Evolutionary conservation across 2,797 vertebrate species (phyloP).

Genomic region (Malurus leucopterus): DNA sequence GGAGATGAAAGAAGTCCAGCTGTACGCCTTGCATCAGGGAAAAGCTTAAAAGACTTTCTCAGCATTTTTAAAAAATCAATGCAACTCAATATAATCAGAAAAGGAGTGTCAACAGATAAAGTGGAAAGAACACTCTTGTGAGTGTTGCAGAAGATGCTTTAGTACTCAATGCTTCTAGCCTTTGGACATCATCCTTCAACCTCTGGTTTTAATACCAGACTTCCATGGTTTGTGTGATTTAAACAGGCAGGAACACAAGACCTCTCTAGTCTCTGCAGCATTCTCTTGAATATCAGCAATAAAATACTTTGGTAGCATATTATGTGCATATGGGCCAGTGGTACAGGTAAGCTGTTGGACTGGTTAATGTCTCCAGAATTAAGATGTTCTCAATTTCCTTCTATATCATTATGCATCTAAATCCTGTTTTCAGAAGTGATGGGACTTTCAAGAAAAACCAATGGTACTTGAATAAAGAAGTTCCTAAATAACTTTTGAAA

Average conservation of each 20-base stretch:
- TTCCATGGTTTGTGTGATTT: not conserved
- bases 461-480: not conserved
- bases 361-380: not conserved
- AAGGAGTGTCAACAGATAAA: not conserved
- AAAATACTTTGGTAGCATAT: not conserved
- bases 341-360: not conserved
- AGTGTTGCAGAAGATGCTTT: not conserved
- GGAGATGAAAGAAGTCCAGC: not conserved
- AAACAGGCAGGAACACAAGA: not conserved
- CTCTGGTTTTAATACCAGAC: not conserved
- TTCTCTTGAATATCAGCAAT: not conserved
- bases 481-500: not conserved
- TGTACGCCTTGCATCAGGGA: fast-evolving
- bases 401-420: not conserved
- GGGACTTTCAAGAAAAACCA: not conserved
- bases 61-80: not conserved
- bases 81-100: not conserved
- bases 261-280: not conserved
- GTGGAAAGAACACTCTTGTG: not conserved
- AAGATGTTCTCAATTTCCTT: not conserved
- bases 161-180: not conserved
- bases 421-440: not conserved
- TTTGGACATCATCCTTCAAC: not conserved
- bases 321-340: not conserved
- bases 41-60: not conserved